These are phyloP conservation scores for Propsilocerus akamusi DNA, from an alignment of 1,140 invertebrate genomes.

Conservation along the genomic window DNA sequence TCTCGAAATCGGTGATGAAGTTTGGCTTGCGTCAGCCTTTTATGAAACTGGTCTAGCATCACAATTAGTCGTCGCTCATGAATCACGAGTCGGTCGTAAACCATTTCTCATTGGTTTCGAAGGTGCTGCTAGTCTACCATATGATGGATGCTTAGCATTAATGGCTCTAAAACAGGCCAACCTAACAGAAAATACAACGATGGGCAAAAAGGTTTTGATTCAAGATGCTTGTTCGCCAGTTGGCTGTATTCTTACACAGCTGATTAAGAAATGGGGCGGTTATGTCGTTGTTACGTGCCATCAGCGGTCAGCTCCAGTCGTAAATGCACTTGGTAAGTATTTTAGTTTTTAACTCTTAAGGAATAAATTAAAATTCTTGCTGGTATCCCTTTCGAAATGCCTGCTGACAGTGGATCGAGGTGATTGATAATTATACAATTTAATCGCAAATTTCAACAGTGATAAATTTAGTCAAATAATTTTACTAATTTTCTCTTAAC, in stretches of 20 bases:
- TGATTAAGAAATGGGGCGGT: conserved; percentile 46
- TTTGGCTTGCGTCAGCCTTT: conserved; percentile 36
- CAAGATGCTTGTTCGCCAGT: conserved; percentile 47
- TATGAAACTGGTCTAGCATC: conserved; percentile 38
- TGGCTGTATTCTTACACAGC: conserved; percentile 50
- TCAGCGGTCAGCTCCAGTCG: conserved; percentile 28
- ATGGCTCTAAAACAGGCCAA: conserved; percentile 36
- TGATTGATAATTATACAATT: conserved; percentile 5
- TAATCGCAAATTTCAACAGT: neutral
- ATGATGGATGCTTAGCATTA: conserved; percentile 47
- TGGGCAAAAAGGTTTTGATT: conserved; percentile 43
- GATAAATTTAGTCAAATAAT: neutral
- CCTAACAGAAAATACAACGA: conserved; percentile 29
- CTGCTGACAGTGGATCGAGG: conserved; percentile 6
- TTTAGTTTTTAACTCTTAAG: conserved; percentile 30
- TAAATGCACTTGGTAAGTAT: conserved; percentile 31
- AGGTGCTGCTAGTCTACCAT: conserved; percentile 48
- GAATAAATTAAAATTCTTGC: conserved; percentile 10
- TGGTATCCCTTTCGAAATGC: conserved; percentile 8
- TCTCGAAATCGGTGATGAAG: conserved; percentile 44
- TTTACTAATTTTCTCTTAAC: neutral
- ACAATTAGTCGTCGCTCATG: conserved; percentile 36
- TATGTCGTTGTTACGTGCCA: conserved; percentile 34
- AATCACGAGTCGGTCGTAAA: conserved; percentile 37
- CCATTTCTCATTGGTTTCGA: conserved; percentile 44